These are phyloP conservation scores for Drosophila vallismaia DNA, from an alignment of 2,888 invertebrate species.

Conservation along the genomic window DNA sequence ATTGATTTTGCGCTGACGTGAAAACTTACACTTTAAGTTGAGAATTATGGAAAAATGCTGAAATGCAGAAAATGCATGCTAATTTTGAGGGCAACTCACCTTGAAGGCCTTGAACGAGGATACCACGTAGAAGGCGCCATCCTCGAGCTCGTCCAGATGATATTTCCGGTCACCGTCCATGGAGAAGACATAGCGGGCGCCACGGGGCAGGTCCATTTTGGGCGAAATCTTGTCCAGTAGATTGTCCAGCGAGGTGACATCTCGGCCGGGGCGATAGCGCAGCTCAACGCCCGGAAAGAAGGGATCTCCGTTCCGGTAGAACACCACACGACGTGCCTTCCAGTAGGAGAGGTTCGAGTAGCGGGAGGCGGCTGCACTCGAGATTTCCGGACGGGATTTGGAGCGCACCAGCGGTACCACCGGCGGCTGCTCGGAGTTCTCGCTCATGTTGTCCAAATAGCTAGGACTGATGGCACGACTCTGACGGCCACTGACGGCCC, in stretches of 20 bases:
- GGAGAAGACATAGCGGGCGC: slow-evolving; percentile 95
- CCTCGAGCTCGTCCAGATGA: slow-evolving; percentile 93
- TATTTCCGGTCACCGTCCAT: slow-evolving; percentile 95
- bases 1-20: slow-evolving; percentile 80
- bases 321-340: slow-evolving; percentile 93
- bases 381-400: slow-evolving; percentile 83
- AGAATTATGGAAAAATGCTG: slow-evolving; percentile 32
- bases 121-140: slow-evolving; percentile 96
- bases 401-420: slow-evolving; percentile 82
- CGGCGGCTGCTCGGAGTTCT: slow-evolving; percentile 85
- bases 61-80: slow-evolving; percentile 26
- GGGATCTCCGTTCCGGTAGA: slow-evolving; percentile 97
- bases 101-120: slow-evolving; percentile 96
- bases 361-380: slow-evolving; percentile 85
- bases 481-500: slow-evolving; percentile 66
- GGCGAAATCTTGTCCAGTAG: slow-evolving; percentile 94
- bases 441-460: slow-evolving; percentile 86
- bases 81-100: slow-evolving; percentile 85
- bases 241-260: slow-evolving; percentile 93
- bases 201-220: slow-evolving; percentile 93
- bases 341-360: slow-evolving; percentile 94
- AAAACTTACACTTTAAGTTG: slow-evolving; percentile 66
- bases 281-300: slow-evolving; percentile 95
- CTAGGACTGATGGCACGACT: slow-evolving; percentile 71
- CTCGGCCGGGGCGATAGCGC: slow-evolving; percentile 94